phyloP scores from a whole-genome alignment of 2,797 vertebrate species.

The Silurus aristotelis region DNA sequence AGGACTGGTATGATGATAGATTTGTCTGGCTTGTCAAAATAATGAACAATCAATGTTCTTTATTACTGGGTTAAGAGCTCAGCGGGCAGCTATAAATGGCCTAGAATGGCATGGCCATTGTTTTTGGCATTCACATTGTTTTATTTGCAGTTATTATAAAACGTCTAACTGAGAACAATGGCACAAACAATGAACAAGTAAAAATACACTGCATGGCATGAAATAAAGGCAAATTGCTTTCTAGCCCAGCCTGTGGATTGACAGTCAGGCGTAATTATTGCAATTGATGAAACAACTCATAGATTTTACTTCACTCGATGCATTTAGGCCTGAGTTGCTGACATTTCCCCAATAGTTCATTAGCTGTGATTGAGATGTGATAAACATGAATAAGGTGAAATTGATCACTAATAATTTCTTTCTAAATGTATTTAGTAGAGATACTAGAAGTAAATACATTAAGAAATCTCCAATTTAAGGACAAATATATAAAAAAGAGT shows the following conservation, averaged over 20 bases:
- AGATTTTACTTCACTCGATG: neutral
- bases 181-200: neutral
- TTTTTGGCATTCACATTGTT: neutral
- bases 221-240: neutral
- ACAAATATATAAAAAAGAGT: neutral
- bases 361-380: neutral
- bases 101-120: too few species aligned
- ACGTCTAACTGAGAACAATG: neutral
- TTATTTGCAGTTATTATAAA: neutral
- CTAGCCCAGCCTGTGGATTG: neutral
- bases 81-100: neutral
- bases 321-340: neutral
- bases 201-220: neutral
- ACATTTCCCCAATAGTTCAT: neutral
- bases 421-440: neutral
- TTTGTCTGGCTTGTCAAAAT: constrained; percentile 28
- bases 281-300: neutral
- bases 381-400: neutral
- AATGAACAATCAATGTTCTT: constrained; percentile 49
- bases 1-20: neutral
- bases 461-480: neutral
- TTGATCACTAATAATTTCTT: neutral
- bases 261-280: neutral
- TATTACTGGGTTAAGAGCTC: constrained; percentile 33
- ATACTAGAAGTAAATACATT: neutral